Base-by-base conservation (phyloP, 2,888 invertebrate genomes). In the Periphyllus acericola region DNA sequence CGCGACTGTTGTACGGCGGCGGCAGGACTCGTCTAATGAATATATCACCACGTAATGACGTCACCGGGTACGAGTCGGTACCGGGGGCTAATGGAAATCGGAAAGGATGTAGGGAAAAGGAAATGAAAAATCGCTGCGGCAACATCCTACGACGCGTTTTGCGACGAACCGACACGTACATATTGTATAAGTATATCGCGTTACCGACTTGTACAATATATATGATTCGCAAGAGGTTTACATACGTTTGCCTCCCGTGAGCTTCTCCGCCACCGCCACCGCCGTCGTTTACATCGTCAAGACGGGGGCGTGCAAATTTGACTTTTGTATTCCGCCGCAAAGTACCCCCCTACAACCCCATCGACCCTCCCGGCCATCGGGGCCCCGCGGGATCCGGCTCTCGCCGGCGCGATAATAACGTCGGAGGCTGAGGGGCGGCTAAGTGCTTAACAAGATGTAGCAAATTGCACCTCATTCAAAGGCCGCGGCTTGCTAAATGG, bases 381-480 rank as follows among this genome's bases (percentile, higher is more conserved):
- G 82, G 86, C 80, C 86, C 86, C 79, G 86, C 79, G 86, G 86
- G 86, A 86, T 86, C 79, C 46, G 9, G 60, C 71, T 71, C 71
- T 86, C 79, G 68, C 46, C n/a, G n/a, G 78, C 46, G 72, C 86
- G 86, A 86, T 80, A 80, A 86, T 86, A 80, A 86, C 86, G 85
- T 36, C 17, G 40, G 60, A n/a, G 11, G 25, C 11, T 17, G 34
- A 68, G 40, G 55, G 80, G 79, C 72, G 79, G 86, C 79, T 87
- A 87, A 87, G 87, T 87, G 87, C 87, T 87, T 87, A 87, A 87
- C 87, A 87, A 87, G 87, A 87, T 87, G 87, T 87, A 87, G 87
- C 87, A 87, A 87, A 87, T 87, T 87, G 87, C 81, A 87, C 87
- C 87, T 87, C 87, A 87, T 87, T 87, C 87, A 87, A 87, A 87